These are phyloP conservation scores for Apoda limacodes DNA, from an alignment of 2,888 invertebrate species.

Conservation along the genomic window DNA sequence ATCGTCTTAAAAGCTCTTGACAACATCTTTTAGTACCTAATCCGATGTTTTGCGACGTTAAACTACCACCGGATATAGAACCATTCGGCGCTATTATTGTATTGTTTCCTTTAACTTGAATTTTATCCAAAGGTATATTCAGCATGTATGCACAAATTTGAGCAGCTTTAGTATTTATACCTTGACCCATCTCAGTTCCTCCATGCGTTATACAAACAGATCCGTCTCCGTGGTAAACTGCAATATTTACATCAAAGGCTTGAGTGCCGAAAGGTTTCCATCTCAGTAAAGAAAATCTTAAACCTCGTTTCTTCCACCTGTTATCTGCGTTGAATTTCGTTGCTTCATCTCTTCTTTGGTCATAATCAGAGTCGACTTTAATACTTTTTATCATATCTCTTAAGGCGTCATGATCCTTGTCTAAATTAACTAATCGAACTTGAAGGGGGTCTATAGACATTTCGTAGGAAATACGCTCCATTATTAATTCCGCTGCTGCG, in stretches of 20 bases:
- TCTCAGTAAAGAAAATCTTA: slow-evolving; percentile 70
- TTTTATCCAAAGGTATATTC: slow-evolving; percentile 71
- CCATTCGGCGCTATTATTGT: slow-evolving; percentile 73
- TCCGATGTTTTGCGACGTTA: slow-evolving; percentile 73
- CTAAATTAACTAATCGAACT: slow-evolving; percentile 65
- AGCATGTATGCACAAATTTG: slow-evolving; percentile 75
- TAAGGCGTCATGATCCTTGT: slow-evolving; percentile 28
- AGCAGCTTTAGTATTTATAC: slow-evolving; percentile 75
- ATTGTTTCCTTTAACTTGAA: slow-evolving; percentile 74
- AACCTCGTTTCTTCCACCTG: slow-evolving; percentile 79
- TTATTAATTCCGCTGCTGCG: slow-evolving; percentile 67
- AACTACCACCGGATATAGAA: slow-evolving; percentile 73
- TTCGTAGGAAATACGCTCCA: slow-evolving; percentile 71
- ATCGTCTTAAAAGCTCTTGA: slow-evolving; percentile 42
- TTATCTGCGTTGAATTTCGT: slow-evolving; percentile 71
- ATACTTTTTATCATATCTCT: slow-evolving; percentile 61
- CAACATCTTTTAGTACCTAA: slow-evolving; percentile 61
- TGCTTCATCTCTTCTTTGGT: slow-evolving; percentile 49
- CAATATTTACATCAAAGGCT: slow-evolving; percentile 59
- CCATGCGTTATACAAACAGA: slow-evolving; percentile 74
- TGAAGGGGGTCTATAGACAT: slow-evolving; percentile 65
- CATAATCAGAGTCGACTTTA: slow-evolving; percentile 60
- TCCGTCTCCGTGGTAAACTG: slow-evolving; percentile 73
- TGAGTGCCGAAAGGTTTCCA: slow-evolving; percentile 48
- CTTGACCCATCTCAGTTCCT: slow-evolving; percentile 79